A percentile compares a stretch with the other conserved stretches of the same genome.
Conservation (phyloP, 2,888 invertebrate genomes). For the Callyntrura sp. region DNA sequence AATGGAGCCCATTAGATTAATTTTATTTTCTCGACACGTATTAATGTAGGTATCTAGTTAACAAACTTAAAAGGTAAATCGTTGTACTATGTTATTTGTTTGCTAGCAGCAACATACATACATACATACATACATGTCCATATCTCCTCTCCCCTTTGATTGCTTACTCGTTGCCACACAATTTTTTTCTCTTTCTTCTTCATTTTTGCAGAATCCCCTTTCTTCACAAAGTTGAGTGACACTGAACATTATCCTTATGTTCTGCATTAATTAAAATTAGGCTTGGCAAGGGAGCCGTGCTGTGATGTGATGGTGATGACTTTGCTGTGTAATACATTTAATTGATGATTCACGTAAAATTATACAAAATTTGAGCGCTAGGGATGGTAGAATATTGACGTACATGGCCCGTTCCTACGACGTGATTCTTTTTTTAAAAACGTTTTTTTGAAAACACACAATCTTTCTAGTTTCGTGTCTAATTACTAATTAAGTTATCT, state of each 20-base stretch:
- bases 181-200: background rate
- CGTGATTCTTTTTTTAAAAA: background rate
- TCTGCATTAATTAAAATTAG: constrained; percentile 67
- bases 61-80: background rate
- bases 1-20: background rate
- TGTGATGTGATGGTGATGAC: constrained; percentile 2
- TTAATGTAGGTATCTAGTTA: background rate
- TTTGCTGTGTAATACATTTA: background rate
- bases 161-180: constrained; percentile 27
- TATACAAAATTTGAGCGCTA: background rate
- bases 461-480: background rate
- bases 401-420: background rate
- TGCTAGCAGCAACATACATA: background rate
- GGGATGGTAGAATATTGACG: background rate
- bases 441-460: background rate
- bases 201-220: constrained; percentile 31
- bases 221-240: constrained; percentile 44
- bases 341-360: constrained; percentile 12
- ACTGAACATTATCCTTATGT: constrained; percentile 36
- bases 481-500: constrained; percentile 37
- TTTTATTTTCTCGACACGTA: constrained; percentile 65
- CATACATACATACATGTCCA: background rate
- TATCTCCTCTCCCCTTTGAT: background rate
- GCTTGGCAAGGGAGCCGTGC: constrained; percentile 42
- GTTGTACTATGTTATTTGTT: background rate